Evolutionary conservation across 2,797 vertebrate genomes (phyloP).

Genomic region (Okamejei kenojei): DNA sequence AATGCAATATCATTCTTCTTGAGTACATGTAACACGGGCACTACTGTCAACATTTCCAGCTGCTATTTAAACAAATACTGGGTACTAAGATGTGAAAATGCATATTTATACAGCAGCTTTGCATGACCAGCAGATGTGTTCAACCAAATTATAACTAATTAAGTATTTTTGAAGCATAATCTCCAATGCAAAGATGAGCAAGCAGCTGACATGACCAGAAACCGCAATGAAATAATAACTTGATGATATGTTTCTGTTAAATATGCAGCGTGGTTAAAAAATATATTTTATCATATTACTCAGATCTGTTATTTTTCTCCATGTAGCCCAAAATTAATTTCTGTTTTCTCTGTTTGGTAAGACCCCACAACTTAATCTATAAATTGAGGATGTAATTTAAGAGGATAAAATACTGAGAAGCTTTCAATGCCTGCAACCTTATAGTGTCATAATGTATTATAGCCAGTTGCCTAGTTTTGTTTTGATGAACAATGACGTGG

Average conservation of each 20-base stretch:
- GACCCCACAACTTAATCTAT: no score
- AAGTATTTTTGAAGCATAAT: not conserved
- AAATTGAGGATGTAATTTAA: not conserved
- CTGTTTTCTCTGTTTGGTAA: not conserved
- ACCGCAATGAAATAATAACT: not conserved
- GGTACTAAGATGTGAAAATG: not conserved
- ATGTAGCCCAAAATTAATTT: not conserved
- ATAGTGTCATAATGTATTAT: not conserved
- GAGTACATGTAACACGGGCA: not conserved
- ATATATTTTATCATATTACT: not conserved
- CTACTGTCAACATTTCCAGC: not conserved
- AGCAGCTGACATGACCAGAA: not conserved
- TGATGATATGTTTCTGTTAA: not conserved
- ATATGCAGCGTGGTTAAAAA: not conserved
- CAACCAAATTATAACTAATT: not conserved
- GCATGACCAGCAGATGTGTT: not conserved
- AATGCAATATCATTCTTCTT: not conserved
- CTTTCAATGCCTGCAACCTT: not conserved
- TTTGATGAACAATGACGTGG: not conserved
- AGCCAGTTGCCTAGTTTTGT: not conserved
- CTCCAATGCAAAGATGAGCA: not conserved
- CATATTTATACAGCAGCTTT: not conserved
- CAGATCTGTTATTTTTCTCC: not conserved
- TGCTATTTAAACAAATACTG: not conserved
- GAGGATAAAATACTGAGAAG: not conserved